Evolutionary conservation across 2,113 vertebrate genomes (phyloP).

Genomic region (Protomyctophum bolini): DNA sequence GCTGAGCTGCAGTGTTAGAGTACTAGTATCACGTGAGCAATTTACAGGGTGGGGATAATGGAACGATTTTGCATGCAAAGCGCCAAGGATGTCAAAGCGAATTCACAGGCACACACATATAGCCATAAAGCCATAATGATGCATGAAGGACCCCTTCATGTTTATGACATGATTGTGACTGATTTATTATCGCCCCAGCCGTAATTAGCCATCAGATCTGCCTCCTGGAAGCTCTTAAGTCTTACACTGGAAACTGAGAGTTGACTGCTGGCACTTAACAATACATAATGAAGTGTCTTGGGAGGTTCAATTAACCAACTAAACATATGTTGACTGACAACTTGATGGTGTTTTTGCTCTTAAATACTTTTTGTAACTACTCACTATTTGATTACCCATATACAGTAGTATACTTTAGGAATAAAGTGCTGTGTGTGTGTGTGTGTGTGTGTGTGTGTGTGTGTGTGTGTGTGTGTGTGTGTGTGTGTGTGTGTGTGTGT

Average conservation of each 20-base stretch:
- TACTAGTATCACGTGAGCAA: not conserved
- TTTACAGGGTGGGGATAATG: constrained; percentile 40
- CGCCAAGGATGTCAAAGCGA: constrained; percentile 35
- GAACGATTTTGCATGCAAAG: constrained; percentile 57
- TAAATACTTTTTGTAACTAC: too few relatives aligned
- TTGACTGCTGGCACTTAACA: not conserved
- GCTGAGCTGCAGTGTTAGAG: not conserved
- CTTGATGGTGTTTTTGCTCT: not conserved
- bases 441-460: too few relatives aligned
- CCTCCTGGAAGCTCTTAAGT: constrained; percentile 52
- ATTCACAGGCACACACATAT: constrained; percentile 16
- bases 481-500: not conserved
- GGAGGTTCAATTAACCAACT: not conserved
- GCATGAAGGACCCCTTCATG: constrained; percentile 67
- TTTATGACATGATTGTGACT: constrained; percentile 64
- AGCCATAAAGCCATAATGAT: constrained; percentile 58
- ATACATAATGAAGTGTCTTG: not conserved
- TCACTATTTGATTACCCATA: too few relatives aligned
- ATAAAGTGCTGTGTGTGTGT: too few relatives aligned
- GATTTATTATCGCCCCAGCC: constrained; percentile 58
- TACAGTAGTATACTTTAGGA: too few relatives aligned
- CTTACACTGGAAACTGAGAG: not conserved
- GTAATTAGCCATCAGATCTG: constrained; percentile 66
- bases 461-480: too few relatives aligned
- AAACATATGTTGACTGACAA: not conserved